These are phyloP conservation scores for Dendroctonus ponderosae DNA, from an alignment of 1,140 invertebrate genomes.

Conservation along the genomic window DNA sequence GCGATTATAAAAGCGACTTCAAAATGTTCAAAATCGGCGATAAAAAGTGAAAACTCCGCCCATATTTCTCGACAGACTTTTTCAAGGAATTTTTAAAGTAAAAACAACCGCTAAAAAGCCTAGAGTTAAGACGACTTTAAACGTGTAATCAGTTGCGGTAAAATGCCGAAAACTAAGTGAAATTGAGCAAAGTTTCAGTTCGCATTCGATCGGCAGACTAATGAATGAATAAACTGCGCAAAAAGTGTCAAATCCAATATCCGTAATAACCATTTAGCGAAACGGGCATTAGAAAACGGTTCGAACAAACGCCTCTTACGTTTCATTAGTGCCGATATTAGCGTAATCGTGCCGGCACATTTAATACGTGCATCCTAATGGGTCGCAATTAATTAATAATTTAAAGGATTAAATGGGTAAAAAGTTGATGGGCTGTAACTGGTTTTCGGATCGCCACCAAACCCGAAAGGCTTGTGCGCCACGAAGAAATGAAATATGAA, in stretches of 20 bases:
- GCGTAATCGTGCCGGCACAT: conserved; percentile 8
- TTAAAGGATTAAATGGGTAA: conserved; percentile 13
- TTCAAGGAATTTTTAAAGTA: too few species aligned
- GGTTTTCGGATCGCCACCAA: background rate
- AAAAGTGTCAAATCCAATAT: conserved; percentile 1
- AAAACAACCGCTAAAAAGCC: too few species aligned
- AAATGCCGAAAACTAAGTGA: too few species aligned
- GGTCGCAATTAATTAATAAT: conserved; percentile 13
- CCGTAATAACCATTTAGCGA: conserved; percentile 3
- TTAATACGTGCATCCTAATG: conserved; percentile 12
- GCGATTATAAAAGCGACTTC: too few species aligned
- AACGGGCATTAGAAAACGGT: conserved; percentile 10
- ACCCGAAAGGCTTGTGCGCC: background rate
- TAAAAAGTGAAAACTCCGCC: too few species aligned
- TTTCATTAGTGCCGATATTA: conserved; percentile 11
- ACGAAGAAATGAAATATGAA: too few species aligned
- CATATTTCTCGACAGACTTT: too few species aligned
- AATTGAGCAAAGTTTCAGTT: too few species aligned
- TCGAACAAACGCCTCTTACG: conserved; percentile 12
- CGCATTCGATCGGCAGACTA: too few species aligned
- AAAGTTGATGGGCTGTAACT: conserved; percentile 9
- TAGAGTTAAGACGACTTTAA: too few species aligned
- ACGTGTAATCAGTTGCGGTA: too few species aligned
- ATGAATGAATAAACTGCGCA: background rate
- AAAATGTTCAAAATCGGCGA: too few species aligned